phyloP scores from a whole-genome alignment of 2,797 vertebrate species.

The Acridotheres tristis region DNA sequence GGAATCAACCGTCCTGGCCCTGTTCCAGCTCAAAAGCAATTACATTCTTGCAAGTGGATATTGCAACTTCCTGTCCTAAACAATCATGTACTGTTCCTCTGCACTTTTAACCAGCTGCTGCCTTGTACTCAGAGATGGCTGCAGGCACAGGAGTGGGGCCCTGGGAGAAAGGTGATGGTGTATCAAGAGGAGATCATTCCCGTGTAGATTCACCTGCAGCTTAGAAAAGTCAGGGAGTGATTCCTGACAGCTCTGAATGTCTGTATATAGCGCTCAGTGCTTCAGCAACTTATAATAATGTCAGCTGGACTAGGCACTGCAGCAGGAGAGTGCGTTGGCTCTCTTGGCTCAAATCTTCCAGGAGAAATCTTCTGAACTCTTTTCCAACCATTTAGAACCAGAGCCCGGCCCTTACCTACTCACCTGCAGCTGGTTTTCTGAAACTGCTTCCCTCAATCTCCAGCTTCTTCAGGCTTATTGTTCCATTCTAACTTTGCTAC shows the following conservation, averaged over 20 bases:
- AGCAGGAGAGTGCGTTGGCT: background rate
- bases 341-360: background rate
- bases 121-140: background rate
- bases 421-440: background rate
- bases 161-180: background rate
- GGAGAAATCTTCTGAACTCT: background rate
- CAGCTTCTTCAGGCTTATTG: background rate
- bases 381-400: background rate
- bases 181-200: background rate
- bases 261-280: accelerated
- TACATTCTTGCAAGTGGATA: constrained; percentile 71
- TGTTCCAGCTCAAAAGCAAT: constrained; percentile 59
- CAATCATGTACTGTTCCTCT: constrained; percentile 59
- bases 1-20: constrained; percentile 62
- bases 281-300: background rate
- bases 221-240: background rate
- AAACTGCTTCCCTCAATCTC: background rate
- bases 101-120: constrained; percentile 57
- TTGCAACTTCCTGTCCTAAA: constrained; percentile 70
- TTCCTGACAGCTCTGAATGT: background rate
- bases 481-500: background rate
- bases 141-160: background rate
- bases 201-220: background rate
- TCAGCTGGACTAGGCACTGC: background rate
- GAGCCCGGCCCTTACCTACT: background rate